Conservation (phyloP, 2,113 vertebrate genomes). For the Spermophilus dauricus region DNA sequence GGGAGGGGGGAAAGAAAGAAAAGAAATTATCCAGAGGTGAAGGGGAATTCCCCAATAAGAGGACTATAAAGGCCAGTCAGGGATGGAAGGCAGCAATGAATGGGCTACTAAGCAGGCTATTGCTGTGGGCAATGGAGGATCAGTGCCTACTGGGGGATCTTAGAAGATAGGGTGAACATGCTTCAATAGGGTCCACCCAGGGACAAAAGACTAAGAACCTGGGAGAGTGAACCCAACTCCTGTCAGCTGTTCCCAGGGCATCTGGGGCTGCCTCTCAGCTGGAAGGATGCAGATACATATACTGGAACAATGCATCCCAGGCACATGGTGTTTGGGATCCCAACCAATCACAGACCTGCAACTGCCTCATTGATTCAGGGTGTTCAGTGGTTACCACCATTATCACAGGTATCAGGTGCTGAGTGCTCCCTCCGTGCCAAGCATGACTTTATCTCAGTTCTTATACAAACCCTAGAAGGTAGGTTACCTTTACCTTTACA, state of each 20-base stretch:
- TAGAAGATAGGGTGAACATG: neutral
- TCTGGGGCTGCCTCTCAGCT: neutral
- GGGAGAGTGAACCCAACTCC: neutral
- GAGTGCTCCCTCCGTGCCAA: neutral
- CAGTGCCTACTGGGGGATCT: neutral
- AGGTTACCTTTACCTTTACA: neutral
- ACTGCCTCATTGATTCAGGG: neutral
- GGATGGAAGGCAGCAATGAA: no score
- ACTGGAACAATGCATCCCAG: neutral
- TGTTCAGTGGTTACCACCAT: neutral
- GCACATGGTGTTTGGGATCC: neutral
- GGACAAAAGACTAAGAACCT: neutral
- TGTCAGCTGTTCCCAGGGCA: neutral
- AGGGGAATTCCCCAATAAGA: neutral
- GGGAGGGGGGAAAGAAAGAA: no score
- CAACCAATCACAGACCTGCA: neutral
- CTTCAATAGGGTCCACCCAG: neutral
- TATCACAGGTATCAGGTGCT: neutral
- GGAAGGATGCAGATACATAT: neutral
- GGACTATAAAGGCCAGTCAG: neutral
- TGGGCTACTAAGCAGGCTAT: accelerated
- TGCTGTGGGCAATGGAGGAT: neutral
- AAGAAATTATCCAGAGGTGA: neutral
- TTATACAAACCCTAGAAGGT: neutral
- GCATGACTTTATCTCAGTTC: no score